Evolutionary conservation across 2,113 vertebrate species (phyloP), one percentile per base, ranked within the genome.

Genomic region (Chaenogobius annularis): DNA sequence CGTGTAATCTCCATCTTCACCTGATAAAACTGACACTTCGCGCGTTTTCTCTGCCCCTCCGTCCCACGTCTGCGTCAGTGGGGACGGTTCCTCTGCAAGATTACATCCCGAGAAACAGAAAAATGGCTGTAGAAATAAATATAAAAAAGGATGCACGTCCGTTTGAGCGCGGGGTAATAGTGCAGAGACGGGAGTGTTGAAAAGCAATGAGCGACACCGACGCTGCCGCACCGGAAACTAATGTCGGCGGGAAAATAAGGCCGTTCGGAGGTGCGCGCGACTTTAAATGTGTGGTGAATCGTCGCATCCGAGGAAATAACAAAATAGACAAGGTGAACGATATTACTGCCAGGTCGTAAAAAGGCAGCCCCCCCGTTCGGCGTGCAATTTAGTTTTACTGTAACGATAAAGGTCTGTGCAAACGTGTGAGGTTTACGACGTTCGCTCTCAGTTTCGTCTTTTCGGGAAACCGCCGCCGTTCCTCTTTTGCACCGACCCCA

Each of bases 1-100:
- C 9, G 4, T 40, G 1, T 44, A 44, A 44, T 44, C 43, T 44
- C 72, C 69, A 68, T 70, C 61, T 73, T 63, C 1, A 37, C 31
- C 7, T 10, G 61, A 63, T 58, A 46, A 68, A 14, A 52, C 0
- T 17, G 31, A 43, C 40, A 66, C 6, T 74, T 73, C 31, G 40
- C 22, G 8, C 4, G 20, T 19, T 8, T 52, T 56, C 12, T 8
- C 35, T 50, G 15, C 7, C 26, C 9, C 10, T 63, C n/a, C n/a
- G 19, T 14, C 13, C 10, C 55, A 62, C 50, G 46, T 71, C 22
- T 52, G 19, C 46, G 20, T n/a, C 50, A 0, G 1, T 70, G 22
- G 11, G 50, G 63, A 15, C 13, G 11, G 9, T 23, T 44, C 10
- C 17, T 58, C 31, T 35, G 56, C 58, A 40, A 1, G 20, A 35